A percentile compares a stretch with the other conserved stretches of the same genome.
phyloP scores from a whole-genome alignment of 2,888 invertebrate genomes.

The Bombyx huttoni region DNA sequence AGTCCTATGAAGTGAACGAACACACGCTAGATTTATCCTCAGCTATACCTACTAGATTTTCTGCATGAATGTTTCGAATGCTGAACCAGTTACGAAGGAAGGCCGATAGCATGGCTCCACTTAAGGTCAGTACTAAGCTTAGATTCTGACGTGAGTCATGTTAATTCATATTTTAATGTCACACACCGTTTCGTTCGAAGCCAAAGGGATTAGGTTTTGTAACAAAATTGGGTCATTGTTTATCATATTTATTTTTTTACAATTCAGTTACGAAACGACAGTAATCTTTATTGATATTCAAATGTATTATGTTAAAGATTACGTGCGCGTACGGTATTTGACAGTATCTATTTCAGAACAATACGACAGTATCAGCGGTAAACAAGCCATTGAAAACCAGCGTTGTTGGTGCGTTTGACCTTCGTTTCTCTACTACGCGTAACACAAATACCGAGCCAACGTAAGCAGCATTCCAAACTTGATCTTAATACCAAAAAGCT shows the following conservation, averaged over 20 bases:
- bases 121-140: conserved; percentile 15
- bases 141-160: conserved; percentile 5
- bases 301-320: background rate
- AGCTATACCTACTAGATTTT: conserved; percentile 6
- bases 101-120: conserved; percentile 17
- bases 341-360: background rate
- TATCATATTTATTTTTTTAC: conserved; percentile 13
- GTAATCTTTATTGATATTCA: conserved; percentile 1
- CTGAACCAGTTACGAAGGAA: conserved; percentile 13
- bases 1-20: background rate
- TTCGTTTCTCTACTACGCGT: background rate
- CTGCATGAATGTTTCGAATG: conserved; percentile 16
- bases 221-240: conserved; percentile 25
- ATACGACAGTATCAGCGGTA: background rate
- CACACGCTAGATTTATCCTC: background rate
- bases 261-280: conserved; percentile 14
- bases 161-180: background rate
- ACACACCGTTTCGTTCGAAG: conserved; percentile 3
- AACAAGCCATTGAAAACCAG: background rate
- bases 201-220: conserved; percentile 16
- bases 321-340: background rate
- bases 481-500: background rate
- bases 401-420: background rate
- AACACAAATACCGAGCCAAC: background rate
- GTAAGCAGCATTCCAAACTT: background rate